A percentile compares a stretch with the other conserved stretches of the same genome.
phyloP scores from a whole-genome alignment of 2,113 vertebrate species.

The Setophaga petechia region DNA sequence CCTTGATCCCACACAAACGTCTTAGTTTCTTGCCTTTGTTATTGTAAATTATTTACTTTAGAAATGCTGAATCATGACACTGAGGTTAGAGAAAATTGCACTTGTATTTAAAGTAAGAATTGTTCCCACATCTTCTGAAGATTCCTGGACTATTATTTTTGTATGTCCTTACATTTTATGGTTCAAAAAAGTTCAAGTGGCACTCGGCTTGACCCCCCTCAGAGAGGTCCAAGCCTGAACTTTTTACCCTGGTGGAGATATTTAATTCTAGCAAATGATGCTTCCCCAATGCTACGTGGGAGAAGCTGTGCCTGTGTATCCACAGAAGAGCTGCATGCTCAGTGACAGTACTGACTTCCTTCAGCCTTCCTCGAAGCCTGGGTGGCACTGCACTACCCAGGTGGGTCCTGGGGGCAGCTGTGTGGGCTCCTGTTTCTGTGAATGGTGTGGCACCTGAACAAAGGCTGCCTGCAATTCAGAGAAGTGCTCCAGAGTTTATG shows the following conservation, averaged over 20 bases:
- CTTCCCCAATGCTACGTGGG: rapidly evolving
- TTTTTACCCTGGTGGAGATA: background rate
- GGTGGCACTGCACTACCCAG: background rate
- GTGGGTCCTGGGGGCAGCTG: background rate
- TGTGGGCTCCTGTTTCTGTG: rapidly evolving
- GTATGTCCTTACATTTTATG: background rate
- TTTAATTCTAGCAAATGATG: background rate
- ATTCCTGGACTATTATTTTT: conserved; percentile 34
- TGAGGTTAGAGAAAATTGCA: conserved; percentile 47
- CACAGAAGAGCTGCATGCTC: background rate
- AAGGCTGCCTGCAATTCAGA: background rate
- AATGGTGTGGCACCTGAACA: background rate
- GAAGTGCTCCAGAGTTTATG: background rate
- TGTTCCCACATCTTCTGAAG: conserved; percentile 61
- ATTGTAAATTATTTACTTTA: conserved; percentile 66
- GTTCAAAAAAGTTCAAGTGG: conserved; percentile 36
- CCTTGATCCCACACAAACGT: conserved; percentile 60
- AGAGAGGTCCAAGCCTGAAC: background rate
- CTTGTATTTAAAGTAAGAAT: conserved; percentile 25
- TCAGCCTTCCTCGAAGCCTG: background rate
- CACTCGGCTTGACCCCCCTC: background rate
- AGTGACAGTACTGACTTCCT: background rate
- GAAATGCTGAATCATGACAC: conserved; percentile 64
- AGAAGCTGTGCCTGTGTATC: background rate
- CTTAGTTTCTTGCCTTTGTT: conserved; percentile 46